Evolutionary conservation across 2,888 invertebrate species (phyloP), one percentile per base, ranked within the genome.

Genomic region (Euspilapteryx auroguttella): DNA sequence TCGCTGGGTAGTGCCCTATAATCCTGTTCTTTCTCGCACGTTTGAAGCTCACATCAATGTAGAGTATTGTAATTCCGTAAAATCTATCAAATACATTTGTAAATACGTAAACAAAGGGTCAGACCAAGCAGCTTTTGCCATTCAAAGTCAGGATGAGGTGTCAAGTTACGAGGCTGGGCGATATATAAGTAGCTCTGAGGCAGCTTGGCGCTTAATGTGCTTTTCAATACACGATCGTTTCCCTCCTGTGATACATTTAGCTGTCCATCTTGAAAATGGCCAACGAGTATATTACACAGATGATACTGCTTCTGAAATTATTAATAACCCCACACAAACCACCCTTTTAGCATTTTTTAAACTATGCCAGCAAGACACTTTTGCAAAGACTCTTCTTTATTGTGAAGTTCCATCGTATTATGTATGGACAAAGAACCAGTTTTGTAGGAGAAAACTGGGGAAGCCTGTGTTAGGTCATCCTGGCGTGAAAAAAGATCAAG

Each of bases 341-440:
- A 45, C 42, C 12, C 34, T 51, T 14, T 34, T 34, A 17, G 40
- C 35, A 7, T 48, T 46, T 32, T 47, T 49, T 28, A 34, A 44
- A 24, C 34, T 45, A 2, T 46, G 45, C 28, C 29, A 36, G 28
- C 34, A 20, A 7, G 44, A 47, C 29, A 34, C 35, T 20, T 47
- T 47, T 38, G 45, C 45, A 20, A 42, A 38, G 38, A 41, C 39
- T 0, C 32, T 45, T 32, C 14, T 35, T 20, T 33, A 35, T 24
- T 21, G 15, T 23, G 41, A 44, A 27, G 37, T 44, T 9, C 42
- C 39, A 5, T 21, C 29, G 21, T 44, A 40, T 27, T 41, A 30
- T 28, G 20, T 17, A 28, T 34, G 32, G 32, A 22, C 24, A 10
- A 29, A 12, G 24, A 34, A 31, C 26, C 14, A 13, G 23, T 34